Base-by-base conservation (phyloP, 30 jellyfish, hydroid and myxozoan species). In the Aurelia sp. region DNA sequence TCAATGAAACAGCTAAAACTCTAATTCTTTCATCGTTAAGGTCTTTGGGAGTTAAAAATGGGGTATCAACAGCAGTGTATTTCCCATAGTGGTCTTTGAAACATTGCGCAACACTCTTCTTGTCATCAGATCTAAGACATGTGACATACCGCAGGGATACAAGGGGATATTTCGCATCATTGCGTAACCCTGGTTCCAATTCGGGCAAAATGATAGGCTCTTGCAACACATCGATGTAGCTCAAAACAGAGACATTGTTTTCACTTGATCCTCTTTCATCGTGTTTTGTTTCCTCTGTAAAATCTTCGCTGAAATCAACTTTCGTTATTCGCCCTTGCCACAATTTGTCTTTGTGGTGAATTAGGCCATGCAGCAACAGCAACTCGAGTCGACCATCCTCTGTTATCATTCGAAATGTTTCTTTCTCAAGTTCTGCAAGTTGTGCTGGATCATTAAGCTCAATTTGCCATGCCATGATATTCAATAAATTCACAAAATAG, bases 241-340 rank as follows among this genome's bases (percentile, higher is more conserved):
- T n/a, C 69, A 59, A 21, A 59, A 59, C 23, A 12, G 69, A 1
- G 11, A 18, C 33, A 18, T 1, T 59, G 11, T 59, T 21, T 21
- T 18, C 21, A 17, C 30, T 15, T 17, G 13, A 58, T 16, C 13
- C 23, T 18, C 69, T 59, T 59, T 18, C 23, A 10, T 59, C 11
- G 0, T 59, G 6, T 13, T 30, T 59, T n/a, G 33, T 18, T 59
- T 13, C 69, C 33, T 59, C 16, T 18, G 23, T 3, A 18, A 59
- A 2, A 4, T 59, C 13, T 59, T 59, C 69, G 33, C 13, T 13
- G 33, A 59, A 59, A 59, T 59, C 69, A 59, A 59, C 30, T 18
- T 21, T n/a, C 33, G 69, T 59, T 59, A 59, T 59, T 59, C 33
- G 23, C 33, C 69, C 69, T n/a, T 59, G 69, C 69, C 69, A 59